Percentiles rank a stretch among this genome's conserved stretches.
Conservation (phyloP, 2,888 invertebrate species). For the Morpho helenor region DNA sequence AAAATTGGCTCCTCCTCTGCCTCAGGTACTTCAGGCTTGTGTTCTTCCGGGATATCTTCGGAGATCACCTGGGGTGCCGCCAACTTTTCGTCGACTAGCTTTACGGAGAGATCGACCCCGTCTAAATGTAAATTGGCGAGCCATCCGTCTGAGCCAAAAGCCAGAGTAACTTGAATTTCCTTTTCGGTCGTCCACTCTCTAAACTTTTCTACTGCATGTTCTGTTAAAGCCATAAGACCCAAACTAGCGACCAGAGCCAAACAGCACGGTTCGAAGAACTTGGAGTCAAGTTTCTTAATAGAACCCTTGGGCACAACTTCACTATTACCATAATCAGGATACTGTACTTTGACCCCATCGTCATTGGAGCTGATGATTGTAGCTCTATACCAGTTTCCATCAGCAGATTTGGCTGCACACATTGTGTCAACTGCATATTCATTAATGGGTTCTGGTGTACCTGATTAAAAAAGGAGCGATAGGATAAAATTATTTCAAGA, state of each 20-base stretch:
- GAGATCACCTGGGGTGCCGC: slow-evolving; percentile 50
- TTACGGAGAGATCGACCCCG: slow-evolving; percentile 72
- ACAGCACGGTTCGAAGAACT: slow-evolving; percentile 64
- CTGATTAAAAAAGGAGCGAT: slow-evolving; percentile 34
- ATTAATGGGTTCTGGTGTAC: slow-evolving; percentile 55
- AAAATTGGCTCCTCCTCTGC: slow-evolving; percentile 47
- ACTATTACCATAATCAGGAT: slow-evolving; percentile 85
- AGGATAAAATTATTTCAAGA: background rate
- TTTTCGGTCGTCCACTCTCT: slow-evolving; percentile 68
- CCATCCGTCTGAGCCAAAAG: slow-evolving; percentile 77
- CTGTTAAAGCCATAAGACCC: slow-evolving; percentile 59
- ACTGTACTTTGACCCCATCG: slow-evolving; percentile 72
- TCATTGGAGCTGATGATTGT: slow-evolving; percentile 68
- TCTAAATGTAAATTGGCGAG: slow-evolving; percentile 71
- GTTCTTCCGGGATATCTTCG: slow-evolving; percentile 38
- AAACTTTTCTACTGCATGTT: slow-evolving; percentile 52
- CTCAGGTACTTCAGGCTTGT: slow-evolving; percentile 37
- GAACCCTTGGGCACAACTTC: slow-evolving; percentile 73
- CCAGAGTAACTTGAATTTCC: slow-evolving; percentile 75
- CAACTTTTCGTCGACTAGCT: slow-evolving; percentile 61
- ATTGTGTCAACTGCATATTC: slow-evolving; percentile 70
- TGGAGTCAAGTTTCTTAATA: slow-evolving; percentile 68
- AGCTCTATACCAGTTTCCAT: slow-evolving; percentile 86
- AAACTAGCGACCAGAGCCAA: slow-evolving; percentile 59
- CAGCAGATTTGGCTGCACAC: slow-evolving; percentile 81